Evolutionary conservation across 2,888 invertebrate genomes (phyloP), one percentile per base, ranked within the genome.

Genomic region (Selenia dentaria): DNA sequence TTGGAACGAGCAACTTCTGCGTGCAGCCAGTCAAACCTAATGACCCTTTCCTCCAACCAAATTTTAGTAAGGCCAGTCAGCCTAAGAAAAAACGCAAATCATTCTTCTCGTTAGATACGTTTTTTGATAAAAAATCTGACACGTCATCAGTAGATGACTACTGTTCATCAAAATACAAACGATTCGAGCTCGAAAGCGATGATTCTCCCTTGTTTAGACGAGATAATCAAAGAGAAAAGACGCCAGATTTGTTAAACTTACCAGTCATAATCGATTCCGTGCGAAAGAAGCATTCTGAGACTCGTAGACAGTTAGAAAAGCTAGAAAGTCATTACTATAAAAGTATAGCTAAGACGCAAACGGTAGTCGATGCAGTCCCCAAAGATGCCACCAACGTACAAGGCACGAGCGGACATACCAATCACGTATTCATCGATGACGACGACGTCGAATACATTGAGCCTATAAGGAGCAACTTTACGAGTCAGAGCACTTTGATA

Each of bases 401-500:
- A 79, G 84, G 88, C 6, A 67, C 81, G 6, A 89, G 85, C 71
- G 86, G 85, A 51, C 79, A 82, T 77, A 67, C 79, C 64, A 83
- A 84, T 59, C 78, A 79, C 54, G 57, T 81, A 57, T 84, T 74
- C 48, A 41, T 46, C 35, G 82, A 86, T 45, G 89, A 89, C 31
- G 87, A 89, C 47, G 90, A 91, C 36, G 87, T 88, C 1, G 89
- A 91, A 73, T 91, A 91, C 51, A 89, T 91, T 54, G 91, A 91
- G 57, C 91, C 91, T n/a, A 84, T 91, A 56, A 73, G 80, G 27
- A 91, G 91, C 44, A 89, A 82, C 52, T 89, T 88, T 48, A 89
- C 90, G 6, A 89, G 89, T 60, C 89, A 91, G 62, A 90, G 88
- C 58, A 91, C 91, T 3, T 70, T 91, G 28, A 87, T 89, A 56